phyloP scores from a whole-genome alignment of 2,113 vertebrate genomes.

The Burhinus bistriatus region DNA sequence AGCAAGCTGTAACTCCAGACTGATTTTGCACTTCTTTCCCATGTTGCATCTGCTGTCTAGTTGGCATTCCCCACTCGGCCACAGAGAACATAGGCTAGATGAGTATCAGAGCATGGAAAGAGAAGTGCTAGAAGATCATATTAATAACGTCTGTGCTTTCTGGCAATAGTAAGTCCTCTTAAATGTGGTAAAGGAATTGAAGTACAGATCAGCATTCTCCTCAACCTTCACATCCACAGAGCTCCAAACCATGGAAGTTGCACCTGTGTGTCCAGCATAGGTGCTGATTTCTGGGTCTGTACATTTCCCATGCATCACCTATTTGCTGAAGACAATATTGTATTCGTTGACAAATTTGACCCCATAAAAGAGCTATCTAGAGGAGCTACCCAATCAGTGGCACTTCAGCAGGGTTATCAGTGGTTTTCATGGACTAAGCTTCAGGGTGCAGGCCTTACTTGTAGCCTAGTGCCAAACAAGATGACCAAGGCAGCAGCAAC shows the following conservation, averaged over 20 bases:
- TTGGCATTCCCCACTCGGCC: neutral
- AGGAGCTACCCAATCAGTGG: neutral
- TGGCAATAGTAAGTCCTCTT: neutral
- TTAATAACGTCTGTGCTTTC: neutral
- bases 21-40: neutral
- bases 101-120: neutral
- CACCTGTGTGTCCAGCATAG: neutral
- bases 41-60: neutral
- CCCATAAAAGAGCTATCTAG: neutral
- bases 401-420: neutral
- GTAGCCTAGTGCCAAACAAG: neutral
- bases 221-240: neutral
- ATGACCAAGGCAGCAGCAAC: neutral
- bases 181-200: neutral
- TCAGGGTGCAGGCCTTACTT: neutral
- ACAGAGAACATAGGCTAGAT: neutral
- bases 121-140: neutral
- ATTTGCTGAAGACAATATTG: neutral
- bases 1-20: neutral
- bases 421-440: neutral
- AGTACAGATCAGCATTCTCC: neutral
- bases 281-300: neutral
- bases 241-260: neutral
- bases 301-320: neutral
- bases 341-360: neutral